These are phyloP conservation scores for Synanceia verrucosa DNA, from an alignment of 2,797 vertebrate genomes.

Conservation along the genomic window DNA sequence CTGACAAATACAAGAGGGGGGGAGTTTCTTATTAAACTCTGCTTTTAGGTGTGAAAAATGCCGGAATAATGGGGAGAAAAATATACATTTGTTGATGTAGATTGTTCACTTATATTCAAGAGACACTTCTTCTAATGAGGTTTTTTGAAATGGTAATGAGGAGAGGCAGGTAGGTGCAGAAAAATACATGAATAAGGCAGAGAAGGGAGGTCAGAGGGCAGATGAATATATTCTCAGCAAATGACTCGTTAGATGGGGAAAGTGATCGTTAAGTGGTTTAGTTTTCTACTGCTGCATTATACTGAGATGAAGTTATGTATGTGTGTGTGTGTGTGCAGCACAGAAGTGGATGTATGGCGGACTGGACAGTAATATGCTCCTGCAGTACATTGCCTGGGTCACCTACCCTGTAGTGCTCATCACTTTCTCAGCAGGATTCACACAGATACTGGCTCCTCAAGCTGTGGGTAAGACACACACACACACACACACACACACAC, in stretches of 20 bases:
- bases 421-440: conserved; percentile 98
- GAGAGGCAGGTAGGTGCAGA: background rate
- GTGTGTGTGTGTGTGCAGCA: conserved; percentile 81
- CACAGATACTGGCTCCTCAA: conserved; percentile 96
- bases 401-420: conserved; percentile 98
- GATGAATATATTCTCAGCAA: background rate
- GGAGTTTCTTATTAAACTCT: background rate
- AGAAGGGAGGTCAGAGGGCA: conserved; percentile 15
- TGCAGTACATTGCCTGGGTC: conserved; percentile 99
- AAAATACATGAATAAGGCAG: conserved; percentile 12
- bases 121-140: background rate
- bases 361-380: conserved; percentile 91
- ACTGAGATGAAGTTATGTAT: conserved; percentile 30
- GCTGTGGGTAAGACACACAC: conserved; percentile 89
- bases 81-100: background rate
- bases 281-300: conserved; percentile 17
- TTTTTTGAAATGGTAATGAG: conserved; percentile 10
- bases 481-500: background rate
- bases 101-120: background rate
- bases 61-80: too few relatives aligned
- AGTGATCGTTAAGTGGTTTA: background rate
- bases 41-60: background rate
- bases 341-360: conserved; percentile 94
- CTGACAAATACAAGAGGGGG: background rate
- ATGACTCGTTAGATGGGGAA: background rate